Conservation (phyloP, 2,888 invertebrate genomes). For the Limnephilus rhombicus region DNA sequence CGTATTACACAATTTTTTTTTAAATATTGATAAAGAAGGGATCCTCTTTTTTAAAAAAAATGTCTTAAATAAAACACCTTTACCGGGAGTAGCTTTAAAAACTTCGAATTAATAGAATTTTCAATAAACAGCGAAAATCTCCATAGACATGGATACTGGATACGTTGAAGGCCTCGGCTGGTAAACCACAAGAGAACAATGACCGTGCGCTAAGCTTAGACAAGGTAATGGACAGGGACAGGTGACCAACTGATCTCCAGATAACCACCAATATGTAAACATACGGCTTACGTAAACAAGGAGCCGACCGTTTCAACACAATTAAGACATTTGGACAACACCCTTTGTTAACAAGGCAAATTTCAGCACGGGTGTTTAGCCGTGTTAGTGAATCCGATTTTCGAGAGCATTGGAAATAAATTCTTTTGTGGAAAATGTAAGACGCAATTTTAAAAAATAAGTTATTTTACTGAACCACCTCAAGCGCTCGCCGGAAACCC, state of each 20-base stretch:
- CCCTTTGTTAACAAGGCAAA: background rate
- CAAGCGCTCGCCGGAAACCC: constrained; percentile 4
- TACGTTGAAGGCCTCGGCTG: background rate
- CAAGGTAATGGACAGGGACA: background rate
- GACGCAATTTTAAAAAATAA: background rate
- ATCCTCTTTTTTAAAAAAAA: background rate
- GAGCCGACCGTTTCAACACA: background rate
- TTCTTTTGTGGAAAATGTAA: background rate
- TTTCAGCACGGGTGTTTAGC: background rate
- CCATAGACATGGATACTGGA: background rate
- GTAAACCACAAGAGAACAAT: background rate
- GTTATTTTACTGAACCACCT: background rate
- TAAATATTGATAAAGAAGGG: background rate
- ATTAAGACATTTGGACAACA: constrained; percentile 32
- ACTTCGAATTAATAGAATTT: background rate
- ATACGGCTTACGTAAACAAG: background rate
- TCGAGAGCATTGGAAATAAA: background rate
- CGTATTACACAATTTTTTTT: background rate
- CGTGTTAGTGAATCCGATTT: background rate
- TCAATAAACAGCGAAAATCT: background rate
- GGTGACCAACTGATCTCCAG: background rate
- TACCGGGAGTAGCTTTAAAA: background rate
- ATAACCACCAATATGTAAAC: constrained; percentile 8
- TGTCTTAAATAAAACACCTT: background rate
- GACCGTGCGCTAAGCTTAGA: background rate